Evolutionary conservation across 2,888 invertebrate genomes (phyloP).

Genomic region (Salpingus planirostris): DNA sequence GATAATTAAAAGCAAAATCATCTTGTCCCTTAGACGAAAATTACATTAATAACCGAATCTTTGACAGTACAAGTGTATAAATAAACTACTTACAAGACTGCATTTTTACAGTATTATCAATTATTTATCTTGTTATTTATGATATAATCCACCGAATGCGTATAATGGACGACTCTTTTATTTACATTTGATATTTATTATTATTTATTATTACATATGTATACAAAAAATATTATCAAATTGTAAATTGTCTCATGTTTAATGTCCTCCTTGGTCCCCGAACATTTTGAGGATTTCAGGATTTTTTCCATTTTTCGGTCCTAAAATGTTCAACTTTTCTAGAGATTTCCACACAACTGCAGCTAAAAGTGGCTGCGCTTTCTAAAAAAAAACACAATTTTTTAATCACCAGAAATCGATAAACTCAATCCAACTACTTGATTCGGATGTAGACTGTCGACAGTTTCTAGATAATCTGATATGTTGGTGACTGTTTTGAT

Average conservation of each 20-base stretch:
- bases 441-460: conserved; percentile 32
- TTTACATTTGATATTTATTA: no score
- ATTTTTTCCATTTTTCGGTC: conserved; percentile 32
- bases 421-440: conserved; percentile 26
- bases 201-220: no score
- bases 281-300: conserved; percentile 34
- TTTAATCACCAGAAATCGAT: neutral
- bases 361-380: conserved; percentile 27
- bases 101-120: no score
- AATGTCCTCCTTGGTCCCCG: conserved; percentile 38
- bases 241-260: conserved; percentile 1
- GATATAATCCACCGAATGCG: no score
- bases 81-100: no score
- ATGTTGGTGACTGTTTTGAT: conserved; percentile 22
- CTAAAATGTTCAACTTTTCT: conserved; percentile 29
- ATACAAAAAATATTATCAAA: conserved; percentile 2
- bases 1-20: no score
- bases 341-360: conserved; percentile 27
- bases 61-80: no score
- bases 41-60: no score
- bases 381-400: conserved; percentile 12
- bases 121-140: no score
- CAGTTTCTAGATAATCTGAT: conserved; percentile 27
- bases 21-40: no score
- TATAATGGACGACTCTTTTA: no score